phyloP scores from a whole-genome alignment of 2,797 vertebrate genomes.

The Microtus obscurus region DNA sequence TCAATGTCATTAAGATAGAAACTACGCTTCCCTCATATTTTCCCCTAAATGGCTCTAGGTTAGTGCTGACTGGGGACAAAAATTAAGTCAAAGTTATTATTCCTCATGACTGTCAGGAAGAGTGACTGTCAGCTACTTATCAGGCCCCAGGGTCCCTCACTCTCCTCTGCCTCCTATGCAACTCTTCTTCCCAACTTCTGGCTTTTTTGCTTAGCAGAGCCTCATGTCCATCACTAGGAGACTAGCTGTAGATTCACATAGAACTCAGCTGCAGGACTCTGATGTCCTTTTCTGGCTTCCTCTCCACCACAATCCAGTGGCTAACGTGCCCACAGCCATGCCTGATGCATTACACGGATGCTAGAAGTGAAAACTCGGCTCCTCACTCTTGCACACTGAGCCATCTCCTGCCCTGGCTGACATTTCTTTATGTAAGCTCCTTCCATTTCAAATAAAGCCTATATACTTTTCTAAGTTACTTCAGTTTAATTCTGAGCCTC shows the following conservation, averaged over 20 bases:
- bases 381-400: too few relatives aligned
- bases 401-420: not conserved
- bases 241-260: not conserved
- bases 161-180: not conserved
- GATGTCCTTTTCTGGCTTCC: too few relatives aligned
- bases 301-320: not conserved
- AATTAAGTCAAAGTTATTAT: not conserved
- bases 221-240: not conserved
- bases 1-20: not conserved
- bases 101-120: conserved; percentile 13
- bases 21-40: not conserved
- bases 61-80: not conserved
- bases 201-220: not conserved
- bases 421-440: not conserved
- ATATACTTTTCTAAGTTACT: not conserved
- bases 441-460: not conserved
- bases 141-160: not conserved
- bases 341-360: too few relatives aligned
- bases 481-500: not conserved
- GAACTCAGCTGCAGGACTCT: not conserved
- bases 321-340: too few relatives aligned
- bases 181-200: not conserved
- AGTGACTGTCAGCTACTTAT: not conserved
- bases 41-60: not conserved
- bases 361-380: too few relatives aligned